Base-by-base conservation (phyloP, 2,888 invertebrate species). In the Xestia sexstrigata region DNA sequence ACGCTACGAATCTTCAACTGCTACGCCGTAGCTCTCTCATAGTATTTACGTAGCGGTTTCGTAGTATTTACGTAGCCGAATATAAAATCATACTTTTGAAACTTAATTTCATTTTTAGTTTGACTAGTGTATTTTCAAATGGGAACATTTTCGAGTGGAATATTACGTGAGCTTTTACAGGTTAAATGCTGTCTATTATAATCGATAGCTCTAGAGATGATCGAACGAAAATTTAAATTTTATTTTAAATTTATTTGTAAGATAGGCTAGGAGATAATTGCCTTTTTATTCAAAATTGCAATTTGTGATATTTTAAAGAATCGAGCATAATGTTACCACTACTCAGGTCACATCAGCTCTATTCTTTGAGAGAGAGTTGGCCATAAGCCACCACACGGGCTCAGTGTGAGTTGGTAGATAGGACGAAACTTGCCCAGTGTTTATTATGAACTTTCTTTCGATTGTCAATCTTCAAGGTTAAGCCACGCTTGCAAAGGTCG, bases 41-140 rank as follows among this genome's bases (percentile, higher is more conserved):
- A 74, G 79, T 80, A 84, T 87, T 89, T 87, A 75, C 85, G 85
- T 86, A 88, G 85, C 71, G 45, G 74, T 70, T 82, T 60, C 70
- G 67, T 70, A 78, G 78, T 81, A 79, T 84, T 89, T 83, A 76
- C 85, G 75, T 80, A 86, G 82, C 63, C 62, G 45, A 77, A 78
- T 78, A 74, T 80, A 80, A 86, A 83, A 83, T 82, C 74, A 83
- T 82, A 86, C 78, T 87, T 87, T 85, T 68, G n/a, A 71, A 83
- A 83, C 72, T 79, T 79, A 66, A 71, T 74, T 84, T 60, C 20
- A 66, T 76, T 78, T 80, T 82, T 82, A 71, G 72, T 62, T 63
- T 63, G 15, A 23, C 23, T 6, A 0, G 45, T 60, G 49, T 66
- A 77, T 77, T 63, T 63, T 62, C 17, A 45, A 5, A 20, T 15